These are phyloP conservation scores for Adelges cooleyi DNA, from an alignment of 1,140 invertebrate genomes.

Conservation along the genomic window DNA sequence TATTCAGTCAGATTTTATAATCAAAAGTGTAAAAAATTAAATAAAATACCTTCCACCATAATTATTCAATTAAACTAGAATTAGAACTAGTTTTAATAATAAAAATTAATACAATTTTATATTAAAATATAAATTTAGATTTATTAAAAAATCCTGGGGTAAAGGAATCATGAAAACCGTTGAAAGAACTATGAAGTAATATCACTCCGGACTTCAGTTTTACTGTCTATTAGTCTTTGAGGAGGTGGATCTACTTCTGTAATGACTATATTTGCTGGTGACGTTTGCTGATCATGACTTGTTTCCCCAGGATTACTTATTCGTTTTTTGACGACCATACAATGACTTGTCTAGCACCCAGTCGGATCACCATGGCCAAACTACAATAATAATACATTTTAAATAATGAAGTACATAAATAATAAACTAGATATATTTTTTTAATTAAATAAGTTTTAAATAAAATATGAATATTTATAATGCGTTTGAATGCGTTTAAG, in stretches of 20 bases:
- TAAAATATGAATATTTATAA: no score
- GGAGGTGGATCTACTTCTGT: no score
- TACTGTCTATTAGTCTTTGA: no score
- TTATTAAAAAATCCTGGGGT: slow-evolving; percentile 3
- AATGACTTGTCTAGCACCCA: slow-evolving; percentile 25
- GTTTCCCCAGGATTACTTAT: slow-evolving; percentile 26
- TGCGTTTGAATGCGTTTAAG: no score
- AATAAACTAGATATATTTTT: no score
- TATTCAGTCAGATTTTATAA: no score
- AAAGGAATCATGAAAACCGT: not conserved
- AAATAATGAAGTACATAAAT: no score
- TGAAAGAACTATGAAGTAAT: no score
- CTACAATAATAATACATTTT: slow-evolving; percentile 7
- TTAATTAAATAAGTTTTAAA: no score
- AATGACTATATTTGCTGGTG: not conserved
- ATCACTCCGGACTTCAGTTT: no score
- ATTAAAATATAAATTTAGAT: not conserved
- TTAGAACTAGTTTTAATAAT: not conserved
- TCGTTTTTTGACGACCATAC: slow-evolving; percentile 29
- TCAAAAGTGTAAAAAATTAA: no score
- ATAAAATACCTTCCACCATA: no score
- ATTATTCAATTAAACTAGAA: not conserved
- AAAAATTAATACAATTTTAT: not conserved
- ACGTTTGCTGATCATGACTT: not conserved
- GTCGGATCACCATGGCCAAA: slow-evolving; percentile 28